Conservation (phyloP, 2,797 vertebrate species). For the Channa striata region DNA sequence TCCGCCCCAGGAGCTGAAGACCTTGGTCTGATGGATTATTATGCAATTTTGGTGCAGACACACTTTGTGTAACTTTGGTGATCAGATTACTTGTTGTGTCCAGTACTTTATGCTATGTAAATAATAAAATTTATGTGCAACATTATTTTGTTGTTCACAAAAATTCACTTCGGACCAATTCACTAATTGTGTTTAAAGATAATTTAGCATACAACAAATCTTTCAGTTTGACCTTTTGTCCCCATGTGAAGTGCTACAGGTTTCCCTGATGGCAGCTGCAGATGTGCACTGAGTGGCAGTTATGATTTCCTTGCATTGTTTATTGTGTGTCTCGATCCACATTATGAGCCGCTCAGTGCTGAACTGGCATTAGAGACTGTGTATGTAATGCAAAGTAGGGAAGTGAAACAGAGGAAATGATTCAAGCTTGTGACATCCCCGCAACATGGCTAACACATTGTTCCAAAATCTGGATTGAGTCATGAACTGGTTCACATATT, state of each 20-base stretch:
- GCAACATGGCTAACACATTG: background rate
- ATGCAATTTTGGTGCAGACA: too few species aligned
- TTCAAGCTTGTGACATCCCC: conserved; percentile 59
- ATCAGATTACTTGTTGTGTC: too few species aligned
- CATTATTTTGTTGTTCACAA: too few species aligned
- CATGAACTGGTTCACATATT: conserved; percentile 21
- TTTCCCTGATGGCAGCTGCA: conserved; percentile 19
- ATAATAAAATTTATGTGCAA: too few species aligned
- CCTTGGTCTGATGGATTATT: too few species aligned
- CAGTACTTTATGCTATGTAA: too few species aligned
- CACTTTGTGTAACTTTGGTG: too few species aligned
- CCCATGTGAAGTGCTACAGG: background rate
- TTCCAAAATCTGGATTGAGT: conserved; percentile 44
- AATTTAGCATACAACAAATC: conserved; percentile 1
- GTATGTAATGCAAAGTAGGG: conserved; percentile 47
- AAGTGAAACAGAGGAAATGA: conserved; percentile 56
- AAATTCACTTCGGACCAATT: too few species aligned
- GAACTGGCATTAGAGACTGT: conserved; percentile 23
- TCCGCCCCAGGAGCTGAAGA: too few species aligned
- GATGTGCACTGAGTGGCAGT: conserved; percentile 1
- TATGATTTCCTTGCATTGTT: conserved; percentile 19
- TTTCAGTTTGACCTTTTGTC: conserved; percentile 9
- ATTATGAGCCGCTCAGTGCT: conserved; percentile 20
- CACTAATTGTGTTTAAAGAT: too few species aligned
- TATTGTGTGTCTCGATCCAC: conserved; percentile 36